A percentile compares a stretch with the other conserved stretches of the same genome.
Conservation (phyloP, 2,888 invertebrate genomes). For the Orthonychiurus folsomi region DNA sequence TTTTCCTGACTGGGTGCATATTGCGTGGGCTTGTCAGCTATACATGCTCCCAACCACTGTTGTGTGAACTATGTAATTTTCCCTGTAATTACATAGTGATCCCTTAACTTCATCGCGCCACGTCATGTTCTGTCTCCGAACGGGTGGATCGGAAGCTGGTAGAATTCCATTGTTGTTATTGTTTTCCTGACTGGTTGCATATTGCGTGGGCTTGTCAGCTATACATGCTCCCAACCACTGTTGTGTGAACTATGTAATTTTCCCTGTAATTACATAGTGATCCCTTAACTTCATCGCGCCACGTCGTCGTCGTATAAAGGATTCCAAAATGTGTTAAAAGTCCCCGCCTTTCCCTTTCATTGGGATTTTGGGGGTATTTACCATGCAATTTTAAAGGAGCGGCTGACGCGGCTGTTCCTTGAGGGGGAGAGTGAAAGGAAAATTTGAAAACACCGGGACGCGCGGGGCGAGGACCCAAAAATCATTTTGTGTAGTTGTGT, state of each 20-base stretch:
- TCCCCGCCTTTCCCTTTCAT: not conserved
- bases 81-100: not conserved
- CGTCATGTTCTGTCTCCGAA: no score
- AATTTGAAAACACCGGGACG: no score
- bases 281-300: no score
- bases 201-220: constrained; percentile 1
- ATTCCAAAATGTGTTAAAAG: not conserved
- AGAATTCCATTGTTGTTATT: constrained; percentile 5
- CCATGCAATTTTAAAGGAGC: no score
- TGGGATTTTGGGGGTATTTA: no score
- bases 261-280: not conserved
- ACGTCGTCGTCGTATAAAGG: no score
- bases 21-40: not conserved
- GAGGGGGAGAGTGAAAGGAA: no score
- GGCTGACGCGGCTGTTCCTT: no score
- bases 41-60: not conserved
- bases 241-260: not conserved
- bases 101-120: no score
- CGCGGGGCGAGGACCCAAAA: not conserved
- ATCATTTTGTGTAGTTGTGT: not conserved
- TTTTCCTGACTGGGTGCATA: no score
- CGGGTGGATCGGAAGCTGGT: no score
- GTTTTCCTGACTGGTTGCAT: no score
- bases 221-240: not conserved
- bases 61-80: not conserved